Evolutionary conservation across 1,140 invertebrate species (phyloP), one percentile per base, ranked within the genome.

Genomic region (Reticulitermes speratus): DNA sequence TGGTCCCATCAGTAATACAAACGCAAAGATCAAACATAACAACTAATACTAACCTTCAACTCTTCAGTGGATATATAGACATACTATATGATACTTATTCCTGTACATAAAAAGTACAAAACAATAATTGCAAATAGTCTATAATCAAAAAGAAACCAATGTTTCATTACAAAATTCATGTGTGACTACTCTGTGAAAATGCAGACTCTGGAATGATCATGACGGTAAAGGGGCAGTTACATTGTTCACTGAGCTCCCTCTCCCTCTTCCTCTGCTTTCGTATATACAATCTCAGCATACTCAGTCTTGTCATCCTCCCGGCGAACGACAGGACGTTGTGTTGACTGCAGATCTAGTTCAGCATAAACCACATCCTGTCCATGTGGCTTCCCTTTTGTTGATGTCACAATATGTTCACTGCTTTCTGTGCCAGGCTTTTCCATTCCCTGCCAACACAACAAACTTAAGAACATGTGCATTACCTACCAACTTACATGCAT

Each of bases 211-310:
- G 65, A 75, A 75, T 75, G 65, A 75, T 30, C 65, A 75, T 30
- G 25, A n/a, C 12, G 65, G 25, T 75, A 8, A n/a, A 8, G 8
- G 2, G n/a, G n/a, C 14, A 75, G 65, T n/a, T 25, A 75, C n/a
- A 1, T n/a, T 75, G 25, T 75, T 75, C 65, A 75, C 25, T 25
- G 65, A n/a, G 9, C n/a, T 30, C 65, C 83, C 16, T 7, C 55
- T 48, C 44, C 82, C 11, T 30, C 48, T 48, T 30, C 81, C 9
- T 23, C 44, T 65, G 91, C 88, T 87, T 91, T 91, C 5, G 92
- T 91, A 85, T 92, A 92, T 8, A 93, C 87, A 84, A 93, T 93
- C 90, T 94, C 93, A n/a, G 93, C 93, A 88, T 94, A 94, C 88
- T 94, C 93, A 14, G 93, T 94, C 87, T 93, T 93, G 23, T 92